Evolutionary conservation across 2,797 vertebrate species (phyloP), one percentile per base, ranked within the genome.

Genomic region (Octomys mimax): DNA sequence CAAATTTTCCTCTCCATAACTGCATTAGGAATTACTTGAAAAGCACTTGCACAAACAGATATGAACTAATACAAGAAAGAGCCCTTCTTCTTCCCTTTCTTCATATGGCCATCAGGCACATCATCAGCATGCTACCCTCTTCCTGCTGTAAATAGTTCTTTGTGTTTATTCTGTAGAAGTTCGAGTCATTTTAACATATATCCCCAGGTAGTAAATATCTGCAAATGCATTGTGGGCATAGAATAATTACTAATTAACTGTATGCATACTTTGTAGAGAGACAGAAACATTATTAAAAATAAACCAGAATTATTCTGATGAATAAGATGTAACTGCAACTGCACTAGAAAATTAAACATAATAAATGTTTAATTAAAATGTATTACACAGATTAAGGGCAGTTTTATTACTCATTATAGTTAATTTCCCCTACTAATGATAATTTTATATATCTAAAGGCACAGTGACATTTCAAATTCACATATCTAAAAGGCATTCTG

Each of bases 201-300:
- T 39, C 13, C n/a, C 52, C 49, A 61, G 57, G 54, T 24, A 87
- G 19, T 92, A 71, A 95, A 88, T 36, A 31, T 28, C 28, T 19
- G 12, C 68, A 12, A 19, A 87, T 82, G 11, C 61, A 92, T 16
- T 68, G 1, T 73, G 36, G 94, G 46, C 4, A 81, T 33, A 95
- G 95, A 96, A 64, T 61, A 95, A 91, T 95, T 64, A 78, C 13
- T 64, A 64, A 92, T 82, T 93, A 92, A 84, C 22, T 79, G 6
- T 6, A 33, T 9, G 28, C 31, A 31, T 59, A 80, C 18, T 96
- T 28, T 86, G 4, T 18, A 71, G 57, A 95, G 57, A 94, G 21
- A 94, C 8, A 46, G 42, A 87, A 80, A 3, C 75, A 6, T 73
- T 94, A n/a, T 64, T 42, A 42, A 42, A 36, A 21, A 78, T 39